phyloP scores from a whole-genome alignment of 2,888 invertebrate species.

The Pyralis farinalis region DNA sequence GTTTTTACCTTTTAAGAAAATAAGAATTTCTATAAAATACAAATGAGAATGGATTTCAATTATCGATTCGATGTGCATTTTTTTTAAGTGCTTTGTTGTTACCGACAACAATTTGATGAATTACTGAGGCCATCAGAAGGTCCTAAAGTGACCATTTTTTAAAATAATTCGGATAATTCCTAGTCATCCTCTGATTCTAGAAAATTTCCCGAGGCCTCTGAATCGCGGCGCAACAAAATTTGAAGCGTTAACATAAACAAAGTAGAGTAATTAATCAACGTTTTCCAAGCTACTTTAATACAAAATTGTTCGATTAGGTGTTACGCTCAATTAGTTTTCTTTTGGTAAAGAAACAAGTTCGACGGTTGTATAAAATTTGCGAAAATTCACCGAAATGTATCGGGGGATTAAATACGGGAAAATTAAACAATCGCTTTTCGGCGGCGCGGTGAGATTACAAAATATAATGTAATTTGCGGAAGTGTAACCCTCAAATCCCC shows the following conservation, averaged over 20 bases:
- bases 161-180: too few species aligned
- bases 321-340: constrained; percentile 51
- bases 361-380: constrained; percentile 1
- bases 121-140: too few species aligned
- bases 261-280: constrained; percentile 51
- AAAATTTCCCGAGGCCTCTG: too few species aligned
- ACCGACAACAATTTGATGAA: too few species aligned
- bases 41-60: too few species aligned
- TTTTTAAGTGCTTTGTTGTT: too few species aligned
- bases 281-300: constrained; percentile 27
- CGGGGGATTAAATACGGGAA: constrained; percentile 40
- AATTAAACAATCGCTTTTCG: constrained; percentile 50
- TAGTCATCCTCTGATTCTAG: too few species aligned
- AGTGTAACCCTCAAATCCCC: constrained; percentile 22
- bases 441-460: constrained; percentile 37
- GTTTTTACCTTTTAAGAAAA: too few species aligned
- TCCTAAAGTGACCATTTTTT: too few species aligned
- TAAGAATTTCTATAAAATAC: too few species aligned
- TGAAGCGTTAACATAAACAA: not conserved
- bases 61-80: too few species aligned
- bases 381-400: constrained; percentile 31
- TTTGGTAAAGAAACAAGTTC: constrained; percentile 43
- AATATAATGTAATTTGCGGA: constrained; percentile 49
- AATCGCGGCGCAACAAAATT: too few species aligned
- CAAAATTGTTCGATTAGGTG: constrained; percentile 27